Conservation (phyloP, 2,888 invertebrate genomes). For the Pollenia amentaria region DNA sequence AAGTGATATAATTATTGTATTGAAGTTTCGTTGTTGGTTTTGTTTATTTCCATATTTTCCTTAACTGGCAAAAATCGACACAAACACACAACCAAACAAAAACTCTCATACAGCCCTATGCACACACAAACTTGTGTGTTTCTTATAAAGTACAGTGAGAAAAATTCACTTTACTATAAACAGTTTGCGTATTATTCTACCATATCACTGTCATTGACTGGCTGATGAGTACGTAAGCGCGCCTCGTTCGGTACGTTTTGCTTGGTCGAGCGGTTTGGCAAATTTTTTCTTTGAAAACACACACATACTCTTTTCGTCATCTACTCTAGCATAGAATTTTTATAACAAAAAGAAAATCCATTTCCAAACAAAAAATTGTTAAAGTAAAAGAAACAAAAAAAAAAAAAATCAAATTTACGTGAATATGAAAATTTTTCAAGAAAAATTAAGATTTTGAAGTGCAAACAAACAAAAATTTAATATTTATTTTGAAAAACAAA, state of each 20-base stretch:
- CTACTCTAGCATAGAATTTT: constrained; percentile 6
- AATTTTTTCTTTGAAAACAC: constrained; percentile 28
- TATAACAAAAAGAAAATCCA: neutral
- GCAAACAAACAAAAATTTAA: no score
- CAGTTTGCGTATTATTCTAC: constrained; percentile 66
- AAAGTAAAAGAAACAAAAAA: no score
- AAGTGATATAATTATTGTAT: neutral
- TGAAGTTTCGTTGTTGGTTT: neutral
- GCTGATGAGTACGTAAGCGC: constrained; percentile 74
- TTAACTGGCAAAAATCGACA: constrained; percentile 34
- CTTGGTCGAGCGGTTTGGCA: constrained; percentile 70
- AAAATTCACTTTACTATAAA: constrained; percentile 59
- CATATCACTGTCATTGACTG: constrained; percentile 74
- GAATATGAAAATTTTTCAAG: no score
- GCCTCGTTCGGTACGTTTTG: constrained; percentile 71
- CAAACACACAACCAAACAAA: neutral
- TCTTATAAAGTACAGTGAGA: constrained; percentile 38
- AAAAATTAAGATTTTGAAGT: no score
- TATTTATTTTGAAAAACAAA: no score
- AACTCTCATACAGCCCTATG: neutral
- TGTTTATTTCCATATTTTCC: constrained; percentile 27
- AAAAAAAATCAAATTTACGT: no score
- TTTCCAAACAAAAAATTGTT: neutral
- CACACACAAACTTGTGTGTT: neutral
- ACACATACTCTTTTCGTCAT: neutral